A percentile compares a stretch with the other conserved stretches of the same genome.
These are phyloP conservation scores for Trichogramma dendrolimi DNA, from an alignment of 2,888 invertebrate genomes.

Conservation along the genomic window DNA sequence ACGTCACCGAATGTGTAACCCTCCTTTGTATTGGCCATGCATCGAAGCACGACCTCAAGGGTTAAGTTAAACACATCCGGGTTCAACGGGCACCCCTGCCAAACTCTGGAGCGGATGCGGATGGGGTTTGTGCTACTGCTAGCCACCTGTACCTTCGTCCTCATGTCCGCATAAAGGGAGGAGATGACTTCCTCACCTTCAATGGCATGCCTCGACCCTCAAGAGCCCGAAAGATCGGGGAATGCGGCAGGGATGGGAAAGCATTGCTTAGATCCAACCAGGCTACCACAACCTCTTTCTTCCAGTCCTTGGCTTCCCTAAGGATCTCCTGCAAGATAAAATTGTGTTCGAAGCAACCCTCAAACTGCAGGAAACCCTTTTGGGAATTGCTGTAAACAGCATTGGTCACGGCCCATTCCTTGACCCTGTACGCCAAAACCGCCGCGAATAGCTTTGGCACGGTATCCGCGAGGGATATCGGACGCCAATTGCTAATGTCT, in stretches of 20 bases:
- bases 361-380: constrained; percentile 44
- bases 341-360: constrained; percentile 46
- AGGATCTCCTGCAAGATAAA: constrained; percentile 39
- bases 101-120: constrained; percentile 36
- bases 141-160: constrained; percentile 26
- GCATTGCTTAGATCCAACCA: constrained; percentile 48
- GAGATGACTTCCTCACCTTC: constrained; percentile 24
- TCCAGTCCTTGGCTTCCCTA: constrained; percentile 28
- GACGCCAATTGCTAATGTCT: constrained; percentile 38
- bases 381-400: background rate
- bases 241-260: constrained; percentile 46
- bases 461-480: constrained; percentile 36
- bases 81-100: constrained; percentile 43
- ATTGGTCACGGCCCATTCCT: constrained; percentile 9
- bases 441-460: constrained; percentile 24
- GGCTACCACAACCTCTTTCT: constrained; percentile 34
- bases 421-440: constrained; percentile 1
- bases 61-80: constrained; percentile 44
- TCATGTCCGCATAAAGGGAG: constrained; percentile 27
- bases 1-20: constrained; percentile 20
- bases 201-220: constrained; percentile 19
- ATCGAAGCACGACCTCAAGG: constrained; percentile 34
- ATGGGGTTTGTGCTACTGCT: constrained; percentile 30
- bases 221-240: constrained; percentile 31
- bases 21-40: background rate